phyloP scores from a whole-genome alignment of 2,888 invertebrate genomes.

The Cataglyphis albicans region DNA sequence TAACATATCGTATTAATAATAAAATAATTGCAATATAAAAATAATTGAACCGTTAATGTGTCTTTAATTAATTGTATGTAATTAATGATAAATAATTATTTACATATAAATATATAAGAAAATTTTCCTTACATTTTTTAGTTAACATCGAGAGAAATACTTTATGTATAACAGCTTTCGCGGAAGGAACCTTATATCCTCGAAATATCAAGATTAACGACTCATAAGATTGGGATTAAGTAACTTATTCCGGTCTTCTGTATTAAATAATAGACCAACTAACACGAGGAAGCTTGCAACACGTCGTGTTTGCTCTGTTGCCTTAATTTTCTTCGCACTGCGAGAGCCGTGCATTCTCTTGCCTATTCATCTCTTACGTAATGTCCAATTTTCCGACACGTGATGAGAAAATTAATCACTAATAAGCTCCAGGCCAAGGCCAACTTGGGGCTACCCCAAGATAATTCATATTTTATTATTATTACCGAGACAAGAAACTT shows the following conservation, averaged over 20 bases:
- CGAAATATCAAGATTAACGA: conserved; percentile 50
- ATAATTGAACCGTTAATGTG: too few relatives aligned
- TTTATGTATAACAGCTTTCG: background rate
- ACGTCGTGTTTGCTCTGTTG: background rate
- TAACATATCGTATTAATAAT: background rate
- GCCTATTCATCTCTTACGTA: conserved; percentile 45
- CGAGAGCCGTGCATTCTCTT: conserved; percentile 17
- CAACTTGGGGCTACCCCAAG: background rate
- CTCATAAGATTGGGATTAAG: conserved; percentile 46
- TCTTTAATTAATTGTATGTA: background rate
- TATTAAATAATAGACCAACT: conserved; percentile 49
- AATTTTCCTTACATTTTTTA: background rate
- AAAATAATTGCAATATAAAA: background rate
- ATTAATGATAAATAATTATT: conserved; percentile 3
- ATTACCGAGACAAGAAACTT: background rate
- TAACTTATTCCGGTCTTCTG: conserved; percentile 36
- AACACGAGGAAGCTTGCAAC: conserved; percentile 30
- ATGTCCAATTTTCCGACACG: conserved; percentile 44
- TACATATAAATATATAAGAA: background rate
- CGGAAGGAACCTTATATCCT: background rate
- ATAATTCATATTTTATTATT: conserved; percentile 41
- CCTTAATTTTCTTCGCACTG: conserved; percentile 27
- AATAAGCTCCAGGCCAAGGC: conserved; percentile 5
- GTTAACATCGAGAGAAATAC: background rate
- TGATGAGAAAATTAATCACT: conserved; percentile 46